Percentiles rank a stretch among this genome's conserved stretches.
Evolutionary conservation across 2,113 vertebrate genomes (phyloP).

Genomic region (Capreolus pygargus): DNA sequence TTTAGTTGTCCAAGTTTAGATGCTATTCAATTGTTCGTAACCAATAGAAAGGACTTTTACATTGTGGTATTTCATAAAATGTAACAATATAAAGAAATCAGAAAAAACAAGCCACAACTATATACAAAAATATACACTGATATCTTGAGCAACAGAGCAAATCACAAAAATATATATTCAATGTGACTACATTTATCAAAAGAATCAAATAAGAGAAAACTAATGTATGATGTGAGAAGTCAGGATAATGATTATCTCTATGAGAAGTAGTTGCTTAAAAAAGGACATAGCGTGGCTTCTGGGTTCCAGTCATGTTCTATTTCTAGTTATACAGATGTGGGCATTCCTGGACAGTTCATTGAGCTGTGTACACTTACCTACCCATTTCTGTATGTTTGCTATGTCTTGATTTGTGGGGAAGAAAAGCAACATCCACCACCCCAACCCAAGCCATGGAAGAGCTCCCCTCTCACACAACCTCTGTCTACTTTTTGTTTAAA

Average conservation of each 20-base stretch:
- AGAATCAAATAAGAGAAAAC: neutral
- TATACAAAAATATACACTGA: neutral
- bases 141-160: neutral
- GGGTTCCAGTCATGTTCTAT: neutral
- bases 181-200: neutral
- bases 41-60: neutral
- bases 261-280: neutral
- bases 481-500: neutral
- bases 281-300: neutral
- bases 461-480: fast-evolving
- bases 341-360: neutral
- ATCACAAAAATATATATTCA: neutral
- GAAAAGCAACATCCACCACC: neutral
- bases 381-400: neutral
- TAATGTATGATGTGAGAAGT: neutral
- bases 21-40: neutral
- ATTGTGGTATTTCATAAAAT: neutral
- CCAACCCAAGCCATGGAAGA: neutral
- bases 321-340: neutral
- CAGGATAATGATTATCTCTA: neutral
- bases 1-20: neutral
- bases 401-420: neutral
- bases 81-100: neutral
- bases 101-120: neutral
- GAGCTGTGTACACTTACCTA: neutral